A percentile compares a stretch with the other conserved stretches of the same genome.
Conservation (phyloP, 2,797 vertebrate genomes). For the Potorous gilbertii region DNA sequence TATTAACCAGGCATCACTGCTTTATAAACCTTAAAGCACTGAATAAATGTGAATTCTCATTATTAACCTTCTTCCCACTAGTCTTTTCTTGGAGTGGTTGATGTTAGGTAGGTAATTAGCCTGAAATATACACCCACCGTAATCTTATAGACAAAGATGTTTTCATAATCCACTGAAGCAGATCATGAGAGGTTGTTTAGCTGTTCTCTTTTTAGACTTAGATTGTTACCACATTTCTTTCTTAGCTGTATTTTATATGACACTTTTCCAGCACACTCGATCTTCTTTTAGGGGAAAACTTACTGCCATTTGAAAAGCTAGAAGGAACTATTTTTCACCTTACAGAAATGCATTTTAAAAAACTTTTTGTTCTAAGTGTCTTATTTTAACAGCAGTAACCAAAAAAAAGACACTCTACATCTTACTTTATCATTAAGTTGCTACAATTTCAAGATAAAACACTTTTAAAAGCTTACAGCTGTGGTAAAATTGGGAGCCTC, state of each 20-base stretch:
- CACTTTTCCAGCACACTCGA: constrained; percentile 25
- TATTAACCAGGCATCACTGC: not conserved
- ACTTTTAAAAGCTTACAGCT: constrained; percentile 60
- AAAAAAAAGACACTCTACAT: not conserved
- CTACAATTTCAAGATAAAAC: constrained; percentile 64
- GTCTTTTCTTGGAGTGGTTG: not conserved
- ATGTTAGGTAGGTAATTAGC: not conserved
- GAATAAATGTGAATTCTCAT: not conserved
- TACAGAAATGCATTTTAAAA: constrained; percentile 62
- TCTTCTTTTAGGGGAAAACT: constrained; percentile 46
- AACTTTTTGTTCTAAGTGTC: constrained; percentile 61
- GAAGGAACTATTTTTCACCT: constrained; percentile 67
- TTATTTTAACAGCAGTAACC: constrained; percentile 68
- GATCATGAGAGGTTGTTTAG: not conserved
- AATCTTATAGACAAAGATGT: not conserved
- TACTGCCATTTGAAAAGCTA: constrained; percentile 63
- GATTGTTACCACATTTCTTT: constrained; percentile 37
- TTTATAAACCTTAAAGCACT: not conserved
- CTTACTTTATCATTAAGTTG: constrained; percentile 68
- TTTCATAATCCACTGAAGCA: not conserved
- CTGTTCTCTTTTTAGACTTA: not conserved
- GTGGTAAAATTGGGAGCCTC: constrained; percentile 52
- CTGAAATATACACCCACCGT: not conserved
- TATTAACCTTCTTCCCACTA: not conserved
- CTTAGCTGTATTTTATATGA: constrained; percentile 51